Percentiles rank a stretch among this genome's conserved stretches.
phyloP scores from a whole-genome alignment of 2,113 vertebrate genomes.

The Elaphurus davidianus region DNA sequence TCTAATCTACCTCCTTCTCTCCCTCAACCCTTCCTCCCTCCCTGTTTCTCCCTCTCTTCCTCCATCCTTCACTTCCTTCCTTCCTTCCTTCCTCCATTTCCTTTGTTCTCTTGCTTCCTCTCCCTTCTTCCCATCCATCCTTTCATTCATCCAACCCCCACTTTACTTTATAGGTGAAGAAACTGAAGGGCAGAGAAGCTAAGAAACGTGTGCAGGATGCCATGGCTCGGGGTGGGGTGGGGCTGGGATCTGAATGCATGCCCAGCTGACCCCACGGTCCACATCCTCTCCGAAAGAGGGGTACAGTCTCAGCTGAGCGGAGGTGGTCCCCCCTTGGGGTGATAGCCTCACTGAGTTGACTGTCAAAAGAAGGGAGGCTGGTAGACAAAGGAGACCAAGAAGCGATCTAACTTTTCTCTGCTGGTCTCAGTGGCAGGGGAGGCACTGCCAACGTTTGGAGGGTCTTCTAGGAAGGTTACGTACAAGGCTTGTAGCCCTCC shows the following conservation, averaged over 20 bases:
- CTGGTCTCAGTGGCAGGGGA: not conserved
- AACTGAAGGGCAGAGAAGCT: not conserved
- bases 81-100: too few relatives aligned
- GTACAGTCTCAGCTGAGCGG: not conserved
- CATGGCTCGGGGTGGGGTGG: too few relatives aligned
- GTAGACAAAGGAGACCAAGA: not conserved
- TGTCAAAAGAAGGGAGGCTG: not conserved
- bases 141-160: not conserved
- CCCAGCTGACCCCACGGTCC: not conserved
- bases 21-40: not conserved
- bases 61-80: not conserved
- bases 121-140: not conserved
- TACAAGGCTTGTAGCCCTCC: not conserved
- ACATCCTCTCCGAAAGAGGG: not conserved
- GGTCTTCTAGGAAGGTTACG: too few relatives aligned
- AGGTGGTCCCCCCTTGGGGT: not conserved
- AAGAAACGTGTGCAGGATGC: not conserved
- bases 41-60: not conserved
- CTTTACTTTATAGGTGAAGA: not conserved
- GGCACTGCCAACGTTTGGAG: too few relatives aligned
- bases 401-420: too few relatives aligned
- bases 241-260: fast-evolving
- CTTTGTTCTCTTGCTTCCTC: not conserved
- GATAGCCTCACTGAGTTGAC: not conserved
- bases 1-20: not conserved